Evolutionary conservation across 1,140 invertebrate species (phyloP).

Genomic region (Teleogryllus occipitalis): DNA sequence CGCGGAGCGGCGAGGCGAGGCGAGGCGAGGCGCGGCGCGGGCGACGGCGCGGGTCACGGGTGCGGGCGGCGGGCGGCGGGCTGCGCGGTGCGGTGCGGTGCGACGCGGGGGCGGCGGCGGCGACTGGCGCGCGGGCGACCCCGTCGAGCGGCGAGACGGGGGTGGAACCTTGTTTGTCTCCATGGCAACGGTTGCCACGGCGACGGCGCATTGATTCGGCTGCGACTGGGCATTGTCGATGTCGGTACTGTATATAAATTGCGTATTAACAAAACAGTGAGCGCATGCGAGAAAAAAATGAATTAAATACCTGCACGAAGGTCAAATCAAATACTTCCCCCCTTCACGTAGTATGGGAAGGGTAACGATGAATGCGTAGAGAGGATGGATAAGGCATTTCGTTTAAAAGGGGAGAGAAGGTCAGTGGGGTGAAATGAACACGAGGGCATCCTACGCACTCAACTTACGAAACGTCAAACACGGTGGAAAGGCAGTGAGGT

Average conservation of each 20-base stretch:
- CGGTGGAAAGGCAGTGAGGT: neutral
- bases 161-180: constrained; percentile 19
- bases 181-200: constrained; percentile 16
- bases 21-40: constrained; percentile 8
- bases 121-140: neutral
- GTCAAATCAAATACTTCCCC: neutral
- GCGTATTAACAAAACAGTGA: neutral
- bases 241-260: neutral
- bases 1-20: too few species aligned
- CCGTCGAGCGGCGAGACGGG: constrained; percentile 9
- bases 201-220: constrained; percentile 18
- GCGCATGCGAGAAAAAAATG: neutral
- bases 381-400: neutral
- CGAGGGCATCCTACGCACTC: neutral
- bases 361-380: neutral
- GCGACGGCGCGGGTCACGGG: too few species aligned
- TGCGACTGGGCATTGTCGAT: constrained; percentile 9
- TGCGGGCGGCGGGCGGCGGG: too few species aligned
- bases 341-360: neutral
- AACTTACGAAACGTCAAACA: neutral
- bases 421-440: neutral
- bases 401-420: neutral
- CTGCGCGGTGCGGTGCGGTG: too few species aligned
- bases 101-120: too few species aligned
- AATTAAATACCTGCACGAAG: neutral